Conservation (phyloP, 64 coral and sea anemone genomes). For the Porites lutea region DNA sequence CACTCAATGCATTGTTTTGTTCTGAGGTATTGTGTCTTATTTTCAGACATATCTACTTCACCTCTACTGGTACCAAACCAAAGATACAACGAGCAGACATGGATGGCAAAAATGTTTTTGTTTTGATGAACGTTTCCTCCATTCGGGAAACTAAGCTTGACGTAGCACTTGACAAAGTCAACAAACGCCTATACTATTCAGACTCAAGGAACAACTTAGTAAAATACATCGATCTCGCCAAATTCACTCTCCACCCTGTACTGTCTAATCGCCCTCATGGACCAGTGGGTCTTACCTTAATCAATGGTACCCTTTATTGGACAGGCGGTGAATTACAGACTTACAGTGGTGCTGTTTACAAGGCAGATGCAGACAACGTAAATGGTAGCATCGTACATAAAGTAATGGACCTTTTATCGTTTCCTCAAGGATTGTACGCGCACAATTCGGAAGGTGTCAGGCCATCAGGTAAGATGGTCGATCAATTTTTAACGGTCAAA, state of each 20-base stretch:
- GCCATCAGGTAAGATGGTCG: neutral
- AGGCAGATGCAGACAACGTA: neutral
- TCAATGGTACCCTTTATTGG: constrained; percentile 37
- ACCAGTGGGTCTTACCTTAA: constrained; percentile 7
- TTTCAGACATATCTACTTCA: constrained; percentile 38
- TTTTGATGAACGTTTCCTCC: constrained; percentile 12
- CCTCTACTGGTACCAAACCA: neutral
- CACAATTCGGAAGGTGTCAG: neutral
- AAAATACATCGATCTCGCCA: neutral
- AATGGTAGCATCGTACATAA: neutral
- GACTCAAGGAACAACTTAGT: constrained; percentile 9
- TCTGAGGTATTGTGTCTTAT: too few species aligned
- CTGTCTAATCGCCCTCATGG: neutral
- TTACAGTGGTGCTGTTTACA: constrained; percentile 12
- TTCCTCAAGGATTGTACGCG: constrained; percentile 12
- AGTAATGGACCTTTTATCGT: neutral
- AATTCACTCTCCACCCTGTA: neutral
- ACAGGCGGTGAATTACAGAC: neutral
- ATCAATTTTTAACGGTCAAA: too few species aligned
- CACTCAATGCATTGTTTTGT: too few species aligned
- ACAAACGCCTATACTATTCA: neutral
- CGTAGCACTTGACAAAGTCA: constrained; percentile 12
- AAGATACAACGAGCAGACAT: constrained; percentile 26
- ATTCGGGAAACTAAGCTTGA: constrained; percentile 11
- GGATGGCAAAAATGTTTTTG: constrained; percentile 14